phyloP scores from a whole-genome alignment of 2,797 vertebrate genomes.

The Thalassophryne amazonica region DNA sequence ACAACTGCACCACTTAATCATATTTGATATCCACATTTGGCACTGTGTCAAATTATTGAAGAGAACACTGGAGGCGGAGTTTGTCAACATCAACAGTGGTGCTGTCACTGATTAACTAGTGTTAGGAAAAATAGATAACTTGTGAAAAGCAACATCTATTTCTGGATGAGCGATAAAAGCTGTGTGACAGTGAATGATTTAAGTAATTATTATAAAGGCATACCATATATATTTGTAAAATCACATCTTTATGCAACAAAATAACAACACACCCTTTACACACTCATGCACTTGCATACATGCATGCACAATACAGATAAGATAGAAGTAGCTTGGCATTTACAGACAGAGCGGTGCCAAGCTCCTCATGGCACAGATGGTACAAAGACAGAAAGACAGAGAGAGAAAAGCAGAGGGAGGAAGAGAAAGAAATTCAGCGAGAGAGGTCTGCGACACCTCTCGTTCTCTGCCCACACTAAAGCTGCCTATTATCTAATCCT shows the following conservation, averaged over 20 bases:
- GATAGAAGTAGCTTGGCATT: conserved; percentile 42
- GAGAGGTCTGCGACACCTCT: conserved; percentile 75
- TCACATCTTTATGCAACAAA: not conserved
- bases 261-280: not conserved
- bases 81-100: conserved; percentile 21
- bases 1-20: too few relatives aligned
- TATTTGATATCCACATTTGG: too few relatives aligned
- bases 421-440: conserved; percentile 10
- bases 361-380: conserved; percentile 72
- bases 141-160: conserved; percentile 35
- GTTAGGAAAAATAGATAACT: conserved; percentile 13
- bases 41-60: conserved; percentile 21
- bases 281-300: not conserved
- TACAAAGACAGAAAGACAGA: conserved; percentile 48
- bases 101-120: conserved; percentile 11
- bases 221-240: not conserved
- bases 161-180: conserved; percentile 10
- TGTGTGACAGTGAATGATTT: not conserved
- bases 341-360: conserved; percentile 58
- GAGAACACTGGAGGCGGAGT: conserved; percentile 17
- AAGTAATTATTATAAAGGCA: not conserved
- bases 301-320: conserved; percentile 7
- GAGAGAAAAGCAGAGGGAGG: conserved; percentile 25
- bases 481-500: conserved; percentile 78
- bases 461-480: conserved; percentile 75